Evolutionary conservation across 2,113 vertebrate genomes (phyloP).

Genomic region (Rhinoderma darwinii): DNA sequence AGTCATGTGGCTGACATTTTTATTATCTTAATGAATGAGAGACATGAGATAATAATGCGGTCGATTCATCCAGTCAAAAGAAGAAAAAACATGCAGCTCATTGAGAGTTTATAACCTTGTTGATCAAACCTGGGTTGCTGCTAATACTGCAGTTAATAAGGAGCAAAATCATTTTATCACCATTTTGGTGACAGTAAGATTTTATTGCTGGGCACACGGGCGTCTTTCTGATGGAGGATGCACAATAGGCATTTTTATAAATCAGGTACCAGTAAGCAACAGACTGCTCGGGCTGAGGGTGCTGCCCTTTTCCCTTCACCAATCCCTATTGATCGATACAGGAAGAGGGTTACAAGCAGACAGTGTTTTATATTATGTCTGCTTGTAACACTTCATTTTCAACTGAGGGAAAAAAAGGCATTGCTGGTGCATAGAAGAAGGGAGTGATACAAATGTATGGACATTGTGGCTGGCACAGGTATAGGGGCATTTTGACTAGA

Average conservation of each 20-base stretch:
- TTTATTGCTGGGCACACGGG: background rate
- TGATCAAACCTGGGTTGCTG: conserved; percentile 9
- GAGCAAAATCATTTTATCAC: background rate
- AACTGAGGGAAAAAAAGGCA: background rate
- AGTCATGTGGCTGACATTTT: conserved; percentile 48
- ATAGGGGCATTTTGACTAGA: background rate
- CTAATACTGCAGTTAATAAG: conserved; percentile 6
- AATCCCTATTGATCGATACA: background rate
- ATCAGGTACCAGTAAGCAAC: background rate
- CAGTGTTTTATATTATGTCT: background rate
- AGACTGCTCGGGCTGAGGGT: background rate
- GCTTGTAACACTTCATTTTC: background rate
- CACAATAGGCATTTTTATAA: background rate
- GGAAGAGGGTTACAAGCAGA: background rate
- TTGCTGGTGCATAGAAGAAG: background rate
- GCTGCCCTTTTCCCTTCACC: background rate
- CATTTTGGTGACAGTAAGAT: background rate
- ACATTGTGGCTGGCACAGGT: background rate
- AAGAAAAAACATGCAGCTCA: background rate
- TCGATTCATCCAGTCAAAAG: conserved; percentile 35
- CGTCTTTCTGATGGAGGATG: background rate
- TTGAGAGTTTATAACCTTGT: background rate
- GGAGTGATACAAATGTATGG: background rate
- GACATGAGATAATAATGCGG: conserved; percentile 31
- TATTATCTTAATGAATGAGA: conserved; percentile 52